Percentiles rank a stretch among this genome's conserved stretches.
phyloP scores from a whole-genome alignment of 53 echinoderm and acorn worm genomes.

The Apostichopus leukothele region DNA sequence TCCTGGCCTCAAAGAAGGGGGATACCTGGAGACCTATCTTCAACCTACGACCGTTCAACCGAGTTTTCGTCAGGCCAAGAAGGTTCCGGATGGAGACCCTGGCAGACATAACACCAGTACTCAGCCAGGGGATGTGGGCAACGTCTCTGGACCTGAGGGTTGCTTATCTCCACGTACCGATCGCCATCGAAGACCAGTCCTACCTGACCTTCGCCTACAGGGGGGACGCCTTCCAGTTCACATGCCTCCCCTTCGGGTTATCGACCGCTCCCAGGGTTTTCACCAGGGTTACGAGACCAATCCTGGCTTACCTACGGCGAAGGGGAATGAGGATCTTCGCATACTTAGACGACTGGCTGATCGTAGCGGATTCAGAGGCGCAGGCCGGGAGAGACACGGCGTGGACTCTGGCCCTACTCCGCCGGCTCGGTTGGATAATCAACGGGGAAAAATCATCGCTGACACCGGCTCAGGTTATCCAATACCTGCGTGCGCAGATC shows the following conservation, averaged over 20 bases:
- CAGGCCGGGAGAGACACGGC: background rate
- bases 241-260: background rate
- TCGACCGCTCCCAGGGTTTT: slow-evolving; percentile 1
- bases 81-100: slow-evolving; percentile 13
- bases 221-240: background rate
- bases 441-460: background rate
- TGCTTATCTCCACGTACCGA: slow-evolving; percentile 50
- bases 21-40: background rate
- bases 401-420: background rate
- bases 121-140: slow-evolving; percentile 24
- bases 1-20: background rate
- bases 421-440: background rate
- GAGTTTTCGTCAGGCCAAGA: slow-evolving; percentile 12
- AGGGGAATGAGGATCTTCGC: background rate
- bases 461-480: background rate
- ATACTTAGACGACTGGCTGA: slow-evolving; percentile 17
- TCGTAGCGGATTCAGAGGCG: background rate
- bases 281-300: background rate
- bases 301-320: background rate
- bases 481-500: background rate
- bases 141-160: background rate
- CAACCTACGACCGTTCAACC: background rate
- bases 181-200: background rate
- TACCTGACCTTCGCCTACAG: slow-evolving; percentile 8
- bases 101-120: slow-evolving; percentile 36